Base-by-base conservation (phyloP, 1,140 invertebrate genomes). In the Trichomalopsis sarcophagae region DNA sequence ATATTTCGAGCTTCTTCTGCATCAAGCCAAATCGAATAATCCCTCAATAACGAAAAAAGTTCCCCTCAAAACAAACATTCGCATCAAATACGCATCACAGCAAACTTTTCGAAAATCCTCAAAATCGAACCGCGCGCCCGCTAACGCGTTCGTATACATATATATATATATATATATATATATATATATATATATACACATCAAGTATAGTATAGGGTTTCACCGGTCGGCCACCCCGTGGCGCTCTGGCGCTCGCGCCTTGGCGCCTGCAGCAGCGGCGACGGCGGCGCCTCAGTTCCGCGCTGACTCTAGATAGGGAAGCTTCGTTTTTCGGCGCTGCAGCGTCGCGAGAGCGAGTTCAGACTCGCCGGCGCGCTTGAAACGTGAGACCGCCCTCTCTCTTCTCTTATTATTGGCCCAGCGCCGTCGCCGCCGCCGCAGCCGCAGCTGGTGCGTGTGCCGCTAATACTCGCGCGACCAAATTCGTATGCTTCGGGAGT, bases 221-320 rank as follows among this genome's bases (percentile, higher is more conserved):
- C 55, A n/a, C 55, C 5, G 17, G 21, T 14, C 17, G 21, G 14
- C 55, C 17, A 62, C 55, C 21, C 55, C 55, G 21, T 0, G 2
- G 17, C 55, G 21, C 17, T 27, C 21, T 71, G 68, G 68, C 40
- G 77, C 30, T 50, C 30, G 40, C 55, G 77, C 9, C 11, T 68
- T 27, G 33, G 40, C 40, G 40, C 40, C 40, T 44, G 68, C 33
- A 36, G 33, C 33, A 6, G 33, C 71, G 71, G 71, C 36, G 73
- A 9, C 69, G 40, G 10, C 40, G 40, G 30, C 73, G 40, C 10
- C 21, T 71, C 79, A 81, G 79, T 81, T 44, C n/a, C 68, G 79
- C 79, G 79, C 79, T 50, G 79, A 73, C 68, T 81, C 68, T 81
- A n/a, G 23, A 68, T 68, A 6, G 40, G 40, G 66, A 73, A 81